These are phyloP conservation scores for Pogonomyrmex californicus DNA, from an alignment of 1,140 invertebrate species.

Conservation along the genomic window DNA sequence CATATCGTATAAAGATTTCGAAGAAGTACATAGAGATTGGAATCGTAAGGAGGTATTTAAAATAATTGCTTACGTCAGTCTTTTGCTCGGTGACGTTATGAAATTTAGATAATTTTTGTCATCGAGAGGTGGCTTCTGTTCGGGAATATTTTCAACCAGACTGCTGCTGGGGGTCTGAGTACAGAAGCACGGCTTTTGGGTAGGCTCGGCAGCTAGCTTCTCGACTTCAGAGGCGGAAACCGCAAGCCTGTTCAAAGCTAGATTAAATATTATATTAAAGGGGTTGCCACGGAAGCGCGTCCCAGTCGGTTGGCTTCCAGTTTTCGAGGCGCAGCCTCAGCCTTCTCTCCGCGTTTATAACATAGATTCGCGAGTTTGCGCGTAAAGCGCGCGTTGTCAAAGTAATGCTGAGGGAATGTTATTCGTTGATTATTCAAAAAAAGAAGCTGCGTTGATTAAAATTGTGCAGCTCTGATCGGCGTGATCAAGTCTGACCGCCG, in stretches of 20 bases:
- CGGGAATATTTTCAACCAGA: constrained; percentile 74
- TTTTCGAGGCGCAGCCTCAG: constrained; percentile 66
- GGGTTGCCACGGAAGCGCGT: constrained; percentile 83
- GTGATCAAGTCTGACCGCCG: constrained; percentile 24
- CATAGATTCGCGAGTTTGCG: constrained; percentile 67
- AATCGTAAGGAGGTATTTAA: not conserved
- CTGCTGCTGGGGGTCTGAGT: constrained; percentile 31
- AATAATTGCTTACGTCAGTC: not conserved
- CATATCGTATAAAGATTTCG: not conserved
- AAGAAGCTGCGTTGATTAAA: constrained; percentile 46
- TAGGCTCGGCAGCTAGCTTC: constrained; percentile 79
- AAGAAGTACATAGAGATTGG: not conserved
- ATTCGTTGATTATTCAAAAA: constrained; percentile 18
- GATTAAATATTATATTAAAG: constrained; percentile 88
- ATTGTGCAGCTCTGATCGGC: constrained; percentile 14
- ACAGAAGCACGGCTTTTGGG: constrained; percentile 74
- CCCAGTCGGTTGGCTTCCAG: constrained; percentile 71
- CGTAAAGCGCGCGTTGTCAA: constrained; percentile 50
- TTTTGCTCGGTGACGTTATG: not conserved
- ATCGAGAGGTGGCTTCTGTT: constrained; percentile 51
- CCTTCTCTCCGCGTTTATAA: constrained; percentile 63
- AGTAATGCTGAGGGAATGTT: constrained; percentile 33
- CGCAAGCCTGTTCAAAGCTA: constrained; percentile 87
- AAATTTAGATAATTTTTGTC: constrained; percentile 60
- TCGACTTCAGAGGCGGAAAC: constrained; percentile 84